Evolutionary conservation across 23 tunicate species (phyloP).

Genomic region (Phallusia fumigata): DNA sequence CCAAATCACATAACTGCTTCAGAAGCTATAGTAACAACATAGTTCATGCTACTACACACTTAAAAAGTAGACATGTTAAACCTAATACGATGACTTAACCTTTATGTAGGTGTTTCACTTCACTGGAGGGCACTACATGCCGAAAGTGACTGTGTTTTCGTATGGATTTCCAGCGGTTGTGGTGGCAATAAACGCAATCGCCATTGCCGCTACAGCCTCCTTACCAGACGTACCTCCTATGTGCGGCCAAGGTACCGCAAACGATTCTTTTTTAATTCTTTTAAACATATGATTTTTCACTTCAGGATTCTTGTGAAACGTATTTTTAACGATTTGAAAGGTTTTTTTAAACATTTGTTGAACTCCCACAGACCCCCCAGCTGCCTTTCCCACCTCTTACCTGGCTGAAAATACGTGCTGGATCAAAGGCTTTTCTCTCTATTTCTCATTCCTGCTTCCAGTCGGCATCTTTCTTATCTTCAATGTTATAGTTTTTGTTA

Average conservation of each 20-base stretch:
- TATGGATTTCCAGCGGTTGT: background rate
- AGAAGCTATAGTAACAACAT: too few species aligned
- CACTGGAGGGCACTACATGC: background rate
- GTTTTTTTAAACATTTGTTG: too few species aligned
- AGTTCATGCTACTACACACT: too few species aligned
- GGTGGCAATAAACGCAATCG: background rate
- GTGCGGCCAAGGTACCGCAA: background rate
- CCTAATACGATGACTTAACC: too few species aligned
- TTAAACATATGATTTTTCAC: background rate
- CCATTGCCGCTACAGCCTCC: background rate
- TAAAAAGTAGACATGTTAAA: too few species aligned
- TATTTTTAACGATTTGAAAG: background rate
- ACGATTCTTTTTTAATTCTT: background rate
- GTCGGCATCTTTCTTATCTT: background rate
- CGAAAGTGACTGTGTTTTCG: background rate
- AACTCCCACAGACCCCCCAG: background rate
- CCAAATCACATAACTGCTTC: too few species aligned
- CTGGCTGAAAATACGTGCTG: background rate
- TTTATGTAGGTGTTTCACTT: background rate
- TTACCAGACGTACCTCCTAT: background rate
- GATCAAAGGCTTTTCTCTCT: background rate
- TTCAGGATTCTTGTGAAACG: background rate
- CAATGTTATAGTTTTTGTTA: background rate
- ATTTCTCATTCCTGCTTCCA: background rate
- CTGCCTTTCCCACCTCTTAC: background rate